Evolutionary conservation across 37 sponge, comb jelly and placozoan species (phyloP), one percentile per base, ranked within the genome.

Genomic region (Spongilla lacustris): DNA sequence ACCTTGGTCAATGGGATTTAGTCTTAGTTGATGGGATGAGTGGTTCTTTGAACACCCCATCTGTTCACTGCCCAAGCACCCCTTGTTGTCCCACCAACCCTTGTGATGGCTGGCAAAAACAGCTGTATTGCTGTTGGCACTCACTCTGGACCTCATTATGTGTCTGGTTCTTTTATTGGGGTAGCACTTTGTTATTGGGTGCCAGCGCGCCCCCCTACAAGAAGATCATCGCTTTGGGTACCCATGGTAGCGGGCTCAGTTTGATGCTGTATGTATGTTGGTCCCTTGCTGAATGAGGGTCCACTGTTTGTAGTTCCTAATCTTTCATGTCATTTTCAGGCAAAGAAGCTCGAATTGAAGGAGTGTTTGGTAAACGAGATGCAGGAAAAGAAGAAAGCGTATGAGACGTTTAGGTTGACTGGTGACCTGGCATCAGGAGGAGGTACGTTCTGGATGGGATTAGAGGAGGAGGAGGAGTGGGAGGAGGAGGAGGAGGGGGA

Each of bases 341-440:
- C 71, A 21, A 93, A 93, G 87, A 84, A 87, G 27, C 41, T 68
- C 32, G 94, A 93, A 73, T 77, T 93, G 32, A 93, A 93, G 84
- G 94, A 93, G 69, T 87, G 86, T 67, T 77, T 93, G 10, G 5
- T 87, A 26, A 49, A 76, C 35, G 94, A 93, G 31, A 67, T 89
- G 38, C 90, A 87, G 75, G 94, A 93, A 26, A 93, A 93, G 88
- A 90, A 77, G 74, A 93, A 80, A 80, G 81, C 83, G 25, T 80
- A 80, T 35, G 94, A 93, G 14, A 70, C 66, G 0, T 83, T 79
- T 48, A 48, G 87, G 26, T 83, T 73, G 29, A 71, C 77, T 30
- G 66, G 86, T 81, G 94, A 93, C 10, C 79, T 93, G 36, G 78
- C 81, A 24, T 69, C 82, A 23, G 91, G 91, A 82, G 75, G 86